Percentiles rank a stretch among this genome's conserved stretches.
phyloP scores from a whole-genome alignment of 2,888 invertebrate species.

The Amblyjoppa fuscipennis region DNA sequence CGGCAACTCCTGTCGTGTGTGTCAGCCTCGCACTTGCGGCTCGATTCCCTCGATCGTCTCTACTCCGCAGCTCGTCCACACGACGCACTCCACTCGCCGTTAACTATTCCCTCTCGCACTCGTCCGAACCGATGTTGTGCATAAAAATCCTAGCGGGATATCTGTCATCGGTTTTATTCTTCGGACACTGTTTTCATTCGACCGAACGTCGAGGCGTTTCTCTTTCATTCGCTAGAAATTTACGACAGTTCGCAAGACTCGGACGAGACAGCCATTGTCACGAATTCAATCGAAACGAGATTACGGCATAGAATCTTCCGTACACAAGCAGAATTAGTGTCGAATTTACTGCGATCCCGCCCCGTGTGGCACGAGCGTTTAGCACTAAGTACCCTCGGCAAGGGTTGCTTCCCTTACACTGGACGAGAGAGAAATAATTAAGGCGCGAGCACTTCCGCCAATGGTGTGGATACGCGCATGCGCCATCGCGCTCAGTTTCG shows the following conservation, averaged over 20 bases:
- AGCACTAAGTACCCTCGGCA: not conserved
- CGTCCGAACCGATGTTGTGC: not conserved
- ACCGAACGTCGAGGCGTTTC: not conserved
- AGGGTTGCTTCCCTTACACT: not conserved
- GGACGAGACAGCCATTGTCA: not conserved
- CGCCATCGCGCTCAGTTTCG: not conserved
- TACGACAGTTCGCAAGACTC: not conserved
- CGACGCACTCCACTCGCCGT: not conserved
- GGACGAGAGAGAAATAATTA: not conserved
- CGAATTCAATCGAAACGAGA: not conserved
- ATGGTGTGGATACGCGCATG: not conserved
- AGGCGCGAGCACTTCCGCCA: slow-evolving; percentile 6
- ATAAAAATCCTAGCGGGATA: not conserved
- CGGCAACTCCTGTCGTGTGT: not conserved
- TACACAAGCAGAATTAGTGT: not conserved
- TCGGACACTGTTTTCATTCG: not conserved
- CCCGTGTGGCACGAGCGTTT: not conserved
- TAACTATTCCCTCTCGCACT: not conserved
- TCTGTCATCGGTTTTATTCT: not conserved
- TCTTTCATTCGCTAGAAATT: not conserved
- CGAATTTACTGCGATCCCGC: not conserved
- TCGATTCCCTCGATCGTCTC: not conserved
- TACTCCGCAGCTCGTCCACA: not conserved
- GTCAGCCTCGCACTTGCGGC: not conserved
- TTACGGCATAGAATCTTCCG: not conserved